A percentile compares a stretch with the other conserved stretches of the same genome.
Evolutionary conservation across 2,888 invertebrate genomes (phyloP).

Genomic region (Agonopterix heracliana): DNA sequence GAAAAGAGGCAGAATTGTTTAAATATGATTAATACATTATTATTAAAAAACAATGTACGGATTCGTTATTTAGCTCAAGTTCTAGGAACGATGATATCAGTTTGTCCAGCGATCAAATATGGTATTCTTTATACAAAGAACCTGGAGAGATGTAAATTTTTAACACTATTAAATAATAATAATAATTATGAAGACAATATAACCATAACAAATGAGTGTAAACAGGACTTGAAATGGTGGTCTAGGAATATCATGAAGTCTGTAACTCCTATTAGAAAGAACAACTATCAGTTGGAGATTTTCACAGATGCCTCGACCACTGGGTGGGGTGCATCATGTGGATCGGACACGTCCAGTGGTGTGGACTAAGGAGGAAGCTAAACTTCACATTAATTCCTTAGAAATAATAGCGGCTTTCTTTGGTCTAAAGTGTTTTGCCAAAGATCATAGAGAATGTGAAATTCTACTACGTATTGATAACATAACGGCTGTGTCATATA

Average conservation of each 20-base stretch:
- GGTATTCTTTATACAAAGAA: constrained; percentile 9
- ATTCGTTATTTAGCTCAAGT: constrained; percentile 8
- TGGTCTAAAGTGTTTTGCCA: constrained; percentile 9
- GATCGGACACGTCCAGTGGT: constrained; percentile 6
- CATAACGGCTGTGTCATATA: constrained; percentile 10
- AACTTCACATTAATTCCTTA: constrained; percentile 10
- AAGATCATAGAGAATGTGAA: constrained; percentile 4
- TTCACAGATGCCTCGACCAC: constrained; percentile 12
- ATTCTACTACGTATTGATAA: constrained; percentile 12
- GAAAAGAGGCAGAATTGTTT: not conserved
- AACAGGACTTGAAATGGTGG: constrained; percentile 8
- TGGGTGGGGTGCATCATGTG: constrained; percentile 13
- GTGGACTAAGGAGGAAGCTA: constrained; percentile 7
- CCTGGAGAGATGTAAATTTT: constrained; percentile 8
- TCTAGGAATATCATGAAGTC: constrained; percentile 2
- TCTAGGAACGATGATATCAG: constrained; percentile 5
- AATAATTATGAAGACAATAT: constrained; percentile 4
- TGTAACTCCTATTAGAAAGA: not conserved
- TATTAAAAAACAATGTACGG: not conserved
- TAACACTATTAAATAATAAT: not conserved
- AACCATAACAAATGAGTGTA: not conserved
- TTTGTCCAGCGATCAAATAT: constrained; percentile 7
- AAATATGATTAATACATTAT: not conserved
- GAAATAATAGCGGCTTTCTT: constrained; percentile 11
- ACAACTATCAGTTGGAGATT: constrained; percentile 5